These are phyloP conservation scores for Drosophila tani DNA, from an alignment of 1,140 invertebrate species.

Conservation along the genomic window DNA sequence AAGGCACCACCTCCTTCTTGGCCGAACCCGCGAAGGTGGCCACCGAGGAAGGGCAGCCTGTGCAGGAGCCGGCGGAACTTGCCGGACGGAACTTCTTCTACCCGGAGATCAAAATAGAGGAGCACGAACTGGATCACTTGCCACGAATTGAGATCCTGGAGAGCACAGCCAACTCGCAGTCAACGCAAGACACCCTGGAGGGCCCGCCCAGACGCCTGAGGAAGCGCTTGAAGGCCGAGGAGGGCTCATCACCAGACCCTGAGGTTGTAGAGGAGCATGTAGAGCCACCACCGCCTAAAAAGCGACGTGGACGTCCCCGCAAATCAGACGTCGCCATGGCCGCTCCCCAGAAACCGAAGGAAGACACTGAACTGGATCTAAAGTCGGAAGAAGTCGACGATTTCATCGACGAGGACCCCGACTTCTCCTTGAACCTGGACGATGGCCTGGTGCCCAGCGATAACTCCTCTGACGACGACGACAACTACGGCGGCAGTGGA, in stretches of 20 bases:
- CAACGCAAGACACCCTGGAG: conserved; percentile 13
- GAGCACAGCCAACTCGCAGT: conserved; percentile 26
- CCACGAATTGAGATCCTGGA: conserved; percentile 79
- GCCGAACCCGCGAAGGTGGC: conserved; percentile 29
- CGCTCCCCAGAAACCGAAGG: conserved; percentile 1
- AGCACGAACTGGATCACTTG: conserved; percentile 74
- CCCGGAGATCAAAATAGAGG: conserved; percentile 77
- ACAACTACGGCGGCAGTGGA: conserved; percentile 41
- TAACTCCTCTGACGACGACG: conserved; percentile 49
- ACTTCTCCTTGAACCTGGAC: conserved; percentile 39
- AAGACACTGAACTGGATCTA: conserved; percentile 29
- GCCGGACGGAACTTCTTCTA: conserved; percentile 61
- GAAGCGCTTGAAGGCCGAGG: conserved; percentile 59
- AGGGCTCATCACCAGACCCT: conserved; percentile 3
- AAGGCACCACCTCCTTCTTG: conserved; percentile 24
- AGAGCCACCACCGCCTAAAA: conserved; percentile 35
- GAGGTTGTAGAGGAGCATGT: neutral
- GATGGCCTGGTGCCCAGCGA: conserved; percentile 45
- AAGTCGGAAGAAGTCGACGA: conserved; percentile 48
- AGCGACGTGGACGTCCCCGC: conserved; percentile 59
- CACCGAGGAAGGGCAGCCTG: neutral
- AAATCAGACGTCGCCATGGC: conserved; percentile 42
- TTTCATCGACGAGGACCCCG: conserved; percentile 58
- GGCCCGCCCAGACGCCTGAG: conserved; percentile 39
- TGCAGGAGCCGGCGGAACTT: conserved; percentile 17